phyloP scores from a whole-genome alignment of 1,140 invertebrate genomes.

The Achatina immaculata region DNA sequence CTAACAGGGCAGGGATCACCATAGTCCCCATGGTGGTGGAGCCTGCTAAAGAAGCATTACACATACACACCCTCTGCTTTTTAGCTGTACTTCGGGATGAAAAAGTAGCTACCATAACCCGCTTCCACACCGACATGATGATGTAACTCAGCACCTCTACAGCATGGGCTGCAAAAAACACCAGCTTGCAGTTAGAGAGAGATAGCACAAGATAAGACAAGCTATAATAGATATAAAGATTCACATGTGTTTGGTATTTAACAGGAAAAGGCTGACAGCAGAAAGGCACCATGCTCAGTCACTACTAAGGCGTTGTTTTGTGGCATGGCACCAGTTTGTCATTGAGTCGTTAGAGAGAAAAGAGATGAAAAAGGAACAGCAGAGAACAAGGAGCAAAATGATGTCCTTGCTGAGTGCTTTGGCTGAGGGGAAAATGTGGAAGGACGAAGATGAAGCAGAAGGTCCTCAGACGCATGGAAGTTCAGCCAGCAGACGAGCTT shows the following conservation, averaged over 20 bases:
- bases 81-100: no score
- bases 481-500: conserved; percentile 16
- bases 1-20: no score
- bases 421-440: conserved; percentile 55
- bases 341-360: conserved; percentile 53
- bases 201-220: no score
- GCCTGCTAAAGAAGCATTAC: no score
- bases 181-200: no score
- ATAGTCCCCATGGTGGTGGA: no score
- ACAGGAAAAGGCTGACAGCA: conserved; percentile 61
- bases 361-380: conserved; percentile 56
- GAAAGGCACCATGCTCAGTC: conserved; percentile 50
- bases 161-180: no score
- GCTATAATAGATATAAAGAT: no score
- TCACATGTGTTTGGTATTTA: conserved; percentile 6
- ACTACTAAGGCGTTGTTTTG: conserved; percentile 59
- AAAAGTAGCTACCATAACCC: no score
- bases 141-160: no score
- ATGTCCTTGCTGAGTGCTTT: conserved; percentile 63
- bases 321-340: conserved; percentile 61
- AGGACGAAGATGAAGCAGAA: conserved; percentile 19
- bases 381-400: conserved; percentile 66
- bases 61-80: no score
- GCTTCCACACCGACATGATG: no score
- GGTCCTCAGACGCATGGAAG: neutral